These are phyloP conservation scores for Sebastes schlegelii DNA, from an alignment of 2,113 vertebrate genomes.

Conservation along the genomic window DNA sequence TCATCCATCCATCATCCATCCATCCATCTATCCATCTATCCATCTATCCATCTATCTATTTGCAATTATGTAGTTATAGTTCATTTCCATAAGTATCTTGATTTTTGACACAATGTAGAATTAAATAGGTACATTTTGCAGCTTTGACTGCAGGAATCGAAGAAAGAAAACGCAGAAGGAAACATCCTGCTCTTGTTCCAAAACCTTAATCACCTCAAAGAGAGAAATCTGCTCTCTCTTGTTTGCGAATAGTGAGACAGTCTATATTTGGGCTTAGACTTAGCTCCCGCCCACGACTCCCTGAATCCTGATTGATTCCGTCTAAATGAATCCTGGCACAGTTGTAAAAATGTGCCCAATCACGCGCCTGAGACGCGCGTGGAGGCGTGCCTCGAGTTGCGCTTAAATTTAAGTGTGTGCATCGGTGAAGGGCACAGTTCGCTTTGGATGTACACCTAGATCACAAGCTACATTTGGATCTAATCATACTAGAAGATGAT, in stretches of 20 bases:
- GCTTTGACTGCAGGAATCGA: not conserved
- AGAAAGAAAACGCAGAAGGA: not conserved
- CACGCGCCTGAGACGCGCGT: slow-evolving; percentile 65
- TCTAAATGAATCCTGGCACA: slow-evolving; percentile 43
- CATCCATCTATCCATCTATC: too few species aligned
- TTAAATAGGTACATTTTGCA: not conserved
- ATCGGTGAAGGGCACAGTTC: slow-evolving; percentile 27
- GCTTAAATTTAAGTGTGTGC: slow-evolving; percentile 72
- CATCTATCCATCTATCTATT: not conserved
- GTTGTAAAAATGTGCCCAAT: slow-evolving; percentile 77
- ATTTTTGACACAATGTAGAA: not conserved
- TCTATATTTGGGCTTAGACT: slow-evolving; percentile 35
- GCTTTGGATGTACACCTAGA: slow-evolving; percentile 30
- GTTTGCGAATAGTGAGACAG: not conserved
- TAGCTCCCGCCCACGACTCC: slow-evolving; percentile 38
- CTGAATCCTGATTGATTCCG: not conserved
- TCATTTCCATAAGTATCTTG: not conserved
- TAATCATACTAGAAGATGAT: not conserved
- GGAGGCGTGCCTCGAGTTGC: slow-evolving; percentile 71
- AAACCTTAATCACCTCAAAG: not conserved
- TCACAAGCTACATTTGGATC: not conserved
- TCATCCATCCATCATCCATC: too few species aligned
- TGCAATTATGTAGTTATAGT: not conserved
- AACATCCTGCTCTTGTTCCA: slow-evolving; percentile 5
- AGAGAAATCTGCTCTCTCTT: not conserved